A percentile compares a stretch with the other conserved stretches of the same genome.
phyloP scores from a whole-genome alignment of 1,140 invertebrate species.

The Drosophila oshimai region DNA sequence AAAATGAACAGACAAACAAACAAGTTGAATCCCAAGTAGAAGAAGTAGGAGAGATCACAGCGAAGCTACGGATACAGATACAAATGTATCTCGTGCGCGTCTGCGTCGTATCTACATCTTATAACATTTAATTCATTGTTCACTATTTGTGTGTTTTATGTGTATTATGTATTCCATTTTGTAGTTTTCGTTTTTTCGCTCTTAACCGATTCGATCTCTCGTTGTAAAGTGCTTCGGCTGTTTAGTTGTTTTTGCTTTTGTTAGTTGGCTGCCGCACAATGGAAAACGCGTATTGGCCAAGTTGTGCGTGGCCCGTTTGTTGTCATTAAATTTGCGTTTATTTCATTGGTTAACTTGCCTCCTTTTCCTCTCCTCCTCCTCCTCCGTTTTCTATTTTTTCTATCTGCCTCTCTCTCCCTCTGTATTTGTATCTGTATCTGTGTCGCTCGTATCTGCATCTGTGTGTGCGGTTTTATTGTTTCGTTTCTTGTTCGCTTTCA shows the following conservation, averaged over 20 bases:
- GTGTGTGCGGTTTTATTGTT: conserved; percentile 55
- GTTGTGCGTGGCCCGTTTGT: conserved; percentile 63
- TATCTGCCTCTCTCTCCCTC: conserved; percentile 19
- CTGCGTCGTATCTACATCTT: conserved; percentile 35
- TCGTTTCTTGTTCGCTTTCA: conserved; percentile 56
- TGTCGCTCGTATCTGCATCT: neutral
- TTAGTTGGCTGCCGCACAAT: conserved; percentile 48
- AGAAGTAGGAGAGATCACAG: conserved; percentile 42
- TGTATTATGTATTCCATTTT: conserved; percentile 68
- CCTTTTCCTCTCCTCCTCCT: conserved; percentile 25
- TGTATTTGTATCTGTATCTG: conserved; percentile 1
- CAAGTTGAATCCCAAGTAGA: conserved; percentile 5
- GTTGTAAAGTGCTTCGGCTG: conserved; percentile 36
- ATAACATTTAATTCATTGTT: conserved; percentile 64
- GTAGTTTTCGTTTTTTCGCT: conserved; percentile 58
- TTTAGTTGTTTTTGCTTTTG: neutral
- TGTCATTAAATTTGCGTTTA: conserved; percentile 81
- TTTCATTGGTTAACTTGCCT: conserved; percentile 80
- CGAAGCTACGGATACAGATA: conserved; percentile 26
- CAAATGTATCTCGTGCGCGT: conserved; percentile 12
- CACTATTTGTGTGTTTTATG: conserved; percentile 50
- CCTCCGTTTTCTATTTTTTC: conserved; percentile 46
- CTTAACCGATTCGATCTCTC: conserved; percentile 25
- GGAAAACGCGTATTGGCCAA: conserved; percentile 76
- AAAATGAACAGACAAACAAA: neutral